These are phyloP conservation scores for Apostichopus parvimensis DNA, from an alignment of 35 echinoderm and acorn worm species.

Conservation along the genomic window DNA sequence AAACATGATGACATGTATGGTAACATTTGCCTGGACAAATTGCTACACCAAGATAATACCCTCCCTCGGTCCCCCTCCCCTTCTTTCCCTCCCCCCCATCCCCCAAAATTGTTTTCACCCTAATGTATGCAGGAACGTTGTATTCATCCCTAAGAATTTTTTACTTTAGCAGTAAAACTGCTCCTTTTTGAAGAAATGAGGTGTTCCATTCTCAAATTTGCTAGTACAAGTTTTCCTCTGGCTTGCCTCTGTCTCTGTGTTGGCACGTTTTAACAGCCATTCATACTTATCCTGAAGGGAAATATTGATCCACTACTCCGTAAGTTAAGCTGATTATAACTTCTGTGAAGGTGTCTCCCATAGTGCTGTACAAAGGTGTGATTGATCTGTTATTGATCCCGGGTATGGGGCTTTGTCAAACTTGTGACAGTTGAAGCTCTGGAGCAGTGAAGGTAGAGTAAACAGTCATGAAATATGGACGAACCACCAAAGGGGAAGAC, in stretches of 20 bases:
- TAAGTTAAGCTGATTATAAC: conserved; percentile 46
- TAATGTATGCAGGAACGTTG: background rate
- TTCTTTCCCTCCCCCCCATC: background rate
- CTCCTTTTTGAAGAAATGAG: background rate
- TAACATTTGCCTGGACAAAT: no score
- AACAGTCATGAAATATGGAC: conserved; percentile 57
- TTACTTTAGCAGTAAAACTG: background rate
- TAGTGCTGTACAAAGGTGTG: conserved; percentile 28
- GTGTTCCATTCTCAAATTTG: background rate
- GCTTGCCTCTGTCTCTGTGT: background rate
- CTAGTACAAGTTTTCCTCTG: background rate
- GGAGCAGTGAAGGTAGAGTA: conserved; percentile 32
- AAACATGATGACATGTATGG: no score
- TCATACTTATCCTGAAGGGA: conserved; percentile 23
- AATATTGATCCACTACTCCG: conserved; percentile 18
- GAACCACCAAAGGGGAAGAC: conserved; percentile 17
- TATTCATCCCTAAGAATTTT: background rate
- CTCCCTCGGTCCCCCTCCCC: no score
- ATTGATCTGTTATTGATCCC: conserved; percentile 55
- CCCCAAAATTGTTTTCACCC: background rate
- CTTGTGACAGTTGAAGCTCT: conserved; percentile 23
- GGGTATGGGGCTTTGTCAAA: conserved; percentile 12
- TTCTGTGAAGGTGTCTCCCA: conserved; percentile 32
- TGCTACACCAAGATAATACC: no score
- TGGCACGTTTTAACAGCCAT: conserved; percentile 29